Percentiles rank a stretch among this genome's conserved stretches.
Evolutionary conservation across 2,888 invertebrate species (phyloP).

Genomic region (Cryptosula pallasiana): DNA sequence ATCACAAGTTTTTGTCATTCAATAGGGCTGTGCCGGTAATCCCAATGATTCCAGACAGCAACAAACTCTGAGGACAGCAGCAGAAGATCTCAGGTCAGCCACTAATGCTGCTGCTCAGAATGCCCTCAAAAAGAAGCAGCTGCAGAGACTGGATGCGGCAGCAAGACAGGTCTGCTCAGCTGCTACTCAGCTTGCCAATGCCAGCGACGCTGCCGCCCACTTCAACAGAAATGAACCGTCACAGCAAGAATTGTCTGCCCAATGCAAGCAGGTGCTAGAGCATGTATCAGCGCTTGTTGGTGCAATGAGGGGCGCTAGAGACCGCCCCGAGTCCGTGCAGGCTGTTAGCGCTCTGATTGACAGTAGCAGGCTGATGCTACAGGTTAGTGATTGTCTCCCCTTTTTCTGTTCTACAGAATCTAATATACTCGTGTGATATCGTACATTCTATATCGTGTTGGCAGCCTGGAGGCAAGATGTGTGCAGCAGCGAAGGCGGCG

Average conservation of each 20-base stretch:
- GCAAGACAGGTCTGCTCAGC: constrained; percentile 80
- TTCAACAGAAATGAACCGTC: constrained; percentile 59
- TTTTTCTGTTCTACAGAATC: too few relatives aligned
- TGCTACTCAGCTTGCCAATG: constrained; percentile 84
- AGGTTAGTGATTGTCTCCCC: too few relatives aligned
- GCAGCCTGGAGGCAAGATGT: constrained; percentile 61
- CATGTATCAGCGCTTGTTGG: neutral
- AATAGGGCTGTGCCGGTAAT: constrained; percentile 73
- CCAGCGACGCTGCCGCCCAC: constrained; percentile 78
- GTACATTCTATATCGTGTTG: too few relatives aligned
- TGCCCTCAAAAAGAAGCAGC: constrained; percentile 65
- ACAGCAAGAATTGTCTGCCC: constrained; percentile 69
- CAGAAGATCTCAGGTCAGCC: constrained; percentile 85
- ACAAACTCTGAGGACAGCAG: constrained; percentile 76
- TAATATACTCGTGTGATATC: too few relatives aligned
- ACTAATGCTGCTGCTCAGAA: constrained; percentile 79
- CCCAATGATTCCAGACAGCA: constrained; percentile 78
- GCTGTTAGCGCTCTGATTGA: constrained; percentile 76
- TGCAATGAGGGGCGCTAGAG: neutral
- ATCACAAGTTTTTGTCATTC: too few relatives aligned
- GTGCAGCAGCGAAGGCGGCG: constrained; percentile 72
- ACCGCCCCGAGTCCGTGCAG: constrained; percentile 66
- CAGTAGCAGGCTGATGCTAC: constrained; percentile 76
- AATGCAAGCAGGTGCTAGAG: constrained; percentile 59
- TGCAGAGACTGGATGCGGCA: constrained; percentile 58